phyloP scores from a whole-genome alignment of 2,797 vertebrate species.

The Hemibagrus guttatus region DNA sequence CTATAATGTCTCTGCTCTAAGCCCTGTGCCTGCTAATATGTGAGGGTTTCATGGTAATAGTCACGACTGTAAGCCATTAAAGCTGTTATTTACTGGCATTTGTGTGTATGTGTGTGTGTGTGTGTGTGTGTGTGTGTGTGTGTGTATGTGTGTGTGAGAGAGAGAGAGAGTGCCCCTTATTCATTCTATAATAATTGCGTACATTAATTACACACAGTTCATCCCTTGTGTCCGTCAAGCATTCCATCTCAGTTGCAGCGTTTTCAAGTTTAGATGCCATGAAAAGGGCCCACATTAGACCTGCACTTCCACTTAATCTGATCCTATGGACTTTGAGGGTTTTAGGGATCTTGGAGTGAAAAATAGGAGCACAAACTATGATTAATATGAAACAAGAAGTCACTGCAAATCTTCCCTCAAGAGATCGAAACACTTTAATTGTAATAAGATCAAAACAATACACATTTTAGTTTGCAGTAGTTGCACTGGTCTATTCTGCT shows the following conservation, averaged over 20 bases:
- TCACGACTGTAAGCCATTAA: slow-evolving; percentile 77
- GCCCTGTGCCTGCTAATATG: slow-evolving; percentile 69
- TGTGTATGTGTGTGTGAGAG: neutral
- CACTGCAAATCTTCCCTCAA: neutral
- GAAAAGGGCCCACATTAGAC: slow-evolving; percentile 8
- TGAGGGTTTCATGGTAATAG: slow-evolving; percentile 76
- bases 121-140: slow-evolving; percentile 25
- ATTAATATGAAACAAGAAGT: neutral
- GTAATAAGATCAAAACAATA: neutral
- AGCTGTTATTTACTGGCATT: slow-evolving; percentile 72
- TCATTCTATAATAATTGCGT: slow-evolving; percentile 70
- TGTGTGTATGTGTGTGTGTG: slow-evolving; percentile 62
- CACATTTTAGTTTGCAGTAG: neutral
- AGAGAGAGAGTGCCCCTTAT: neutral
- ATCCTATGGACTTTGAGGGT: neutral
- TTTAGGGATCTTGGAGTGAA: neutral
- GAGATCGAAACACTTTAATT: neutral
- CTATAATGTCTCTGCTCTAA: neutral
- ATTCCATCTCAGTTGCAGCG: slow-evolving; percentile 11
- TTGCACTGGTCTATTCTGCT: neutral
- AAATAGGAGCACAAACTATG: slow-evolving; percentile 8
- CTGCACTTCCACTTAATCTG: neutral
- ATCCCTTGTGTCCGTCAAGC: slow-evolving; percentile 56
- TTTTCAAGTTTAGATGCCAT: neutral
- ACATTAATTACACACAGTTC: slow-evolving; percentile 73